Evolutionary conservation across 2,888 invertebrate genomes (phyloP).

Genomic region (Caenorhabditis macrosperma): DNA sequence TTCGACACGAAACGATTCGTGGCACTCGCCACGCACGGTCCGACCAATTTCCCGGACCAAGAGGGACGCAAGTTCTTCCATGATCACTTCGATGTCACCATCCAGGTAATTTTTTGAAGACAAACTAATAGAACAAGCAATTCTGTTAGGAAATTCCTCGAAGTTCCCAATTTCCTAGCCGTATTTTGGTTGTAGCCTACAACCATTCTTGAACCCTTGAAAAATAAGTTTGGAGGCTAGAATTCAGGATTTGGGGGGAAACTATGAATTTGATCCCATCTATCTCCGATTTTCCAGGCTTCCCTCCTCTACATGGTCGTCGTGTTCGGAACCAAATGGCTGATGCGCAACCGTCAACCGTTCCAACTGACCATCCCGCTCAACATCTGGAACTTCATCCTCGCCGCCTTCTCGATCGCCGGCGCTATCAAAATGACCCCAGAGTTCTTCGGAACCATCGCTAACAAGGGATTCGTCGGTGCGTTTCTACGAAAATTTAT

Average conservation of each 20-base stretch:
- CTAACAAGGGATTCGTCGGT: conserved; percentile 68
- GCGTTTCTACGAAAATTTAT: conserved; percentile 14
- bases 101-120: conserved; percentile 66
- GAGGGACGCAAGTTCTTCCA: conserved; percentile 66
- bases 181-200: neutral
- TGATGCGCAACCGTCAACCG: conserved; percentile 81
- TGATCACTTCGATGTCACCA: conserved; percentile 75
- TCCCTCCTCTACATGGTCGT: conserved; percentile 67
- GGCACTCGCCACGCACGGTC: conserved; percentile 63
- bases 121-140: neutral
- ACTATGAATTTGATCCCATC: no score
- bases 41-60: conserved; percentile 66
- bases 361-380: conserved; percentile 81
- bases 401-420: conserved; percentile 81
- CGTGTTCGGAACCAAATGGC: conserved; percentile 81
- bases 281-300: conserved; percentile 65
- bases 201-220: no score
- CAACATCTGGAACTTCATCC: conserved; percentile 81
- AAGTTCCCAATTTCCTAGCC: neutral
- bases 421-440: conserved; percentile 67
- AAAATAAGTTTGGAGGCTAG: neutral
- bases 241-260: no score
- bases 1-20: conserved; percentile 64
- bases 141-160: no score
- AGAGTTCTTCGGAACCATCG: conserved; percentile 68